A percentile compares a stretch with the other conserved stretches of the same genome.
These are phyloP conservation scores for Toxonevra muliebris DNA, from an alignment of 2,888 invertebrate genomes.

Conservation along the genomic window DNA sequence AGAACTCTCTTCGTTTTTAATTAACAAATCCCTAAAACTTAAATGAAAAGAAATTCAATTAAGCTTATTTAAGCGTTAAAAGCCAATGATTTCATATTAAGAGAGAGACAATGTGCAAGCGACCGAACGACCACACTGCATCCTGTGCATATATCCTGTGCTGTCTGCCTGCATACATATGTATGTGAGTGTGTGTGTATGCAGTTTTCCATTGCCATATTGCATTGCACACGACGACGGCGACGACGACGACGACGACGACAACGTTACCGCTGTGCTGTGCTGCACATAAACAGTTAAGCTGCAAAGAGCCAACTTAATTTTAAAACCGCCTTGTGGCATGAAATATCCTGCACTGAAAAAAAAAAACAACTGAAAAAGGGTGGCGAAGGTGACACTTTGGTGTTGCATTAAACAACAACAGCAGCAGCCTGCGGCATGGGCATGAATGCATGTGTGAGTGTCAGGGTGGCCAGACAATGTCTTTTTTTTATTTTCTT, in stretches of 20 bases:
- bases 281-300: slow-evolving; percentile 15
- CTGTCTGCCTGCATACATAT: background rate
- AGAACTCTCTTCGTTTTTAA: slow-evolving; percentile 20
- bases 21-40: slow-evolving; percentile 28
- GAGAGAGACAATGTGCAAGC: slow-evolving; percentile 25
- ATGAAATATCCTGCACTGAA: slow-evolving; percentile 24
- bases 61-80: slow-evolving; percentile 66
- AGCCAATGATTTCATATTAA: slow-evolving; percentile 60
- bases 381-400: slow-evolving; percentile 37
- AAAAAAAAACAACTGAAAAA: slow-evolving; percentile 17
- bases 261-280: slow-evolving; percentile 16
- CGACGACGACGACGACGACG: slow-evolving; percentile 2
- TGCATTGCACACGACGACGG: slow-evolving; percentile 2
- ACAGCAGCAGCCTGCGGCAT: slow-evolving; percentile 20
- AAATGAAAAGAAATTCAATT: slow-evolving; percentile 59
- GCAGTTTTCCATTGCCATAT: slow-evolving; percentile 3
- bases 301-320: slow-evolving; percentile 31
- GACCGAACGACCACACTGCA: slow-evolving; percentile 4
- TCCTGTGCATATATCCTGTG: slow-evolving; percentile 4
- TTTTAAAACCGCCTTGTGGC: slow-evolving; percentile 32
- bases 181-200: background rate
- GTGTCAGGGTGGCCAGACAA: slow-evolving; percentile 2
- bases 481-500: slow-evolving; percentile 8
- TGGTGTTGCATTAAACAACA: slow-evolving; percentile 6
- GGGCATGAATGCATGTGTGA: slow-evolving; percentile 20